Conservation (phyloP, 2,888 invertebrate genomes). For the Hemaris fuciformis region DNA sequence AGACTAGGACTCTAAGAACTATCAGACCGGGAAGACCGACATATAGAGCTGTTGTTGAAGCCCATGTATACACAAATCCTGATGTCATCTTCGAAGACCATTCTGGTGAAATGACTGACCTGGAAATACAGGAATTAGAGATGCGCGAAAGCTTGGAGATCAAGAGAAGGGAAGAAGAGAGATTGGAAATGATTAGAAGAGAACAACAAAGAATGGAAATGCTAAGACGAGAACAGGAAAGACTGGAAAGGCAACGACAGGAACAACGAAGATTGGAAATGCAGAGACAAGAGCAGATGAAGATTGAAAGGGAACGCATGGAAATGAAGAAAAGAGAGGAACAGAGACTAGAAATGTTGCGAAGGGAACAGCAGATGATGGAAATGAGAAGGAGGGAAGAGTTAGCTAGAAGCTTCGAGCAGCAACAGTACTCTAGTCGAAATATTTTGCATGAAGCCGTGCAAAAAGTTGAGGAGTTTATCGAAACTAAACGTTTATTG, state of each 20-base stretch:
- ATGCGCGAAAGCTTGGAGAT: not conserved
- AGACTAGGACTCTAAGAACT: constrained; percentile 31
- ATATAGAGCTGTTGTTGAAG: constrained; percentile 69
- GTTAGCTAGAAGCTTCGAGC: not conserved
- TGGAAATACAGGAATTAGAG: constrained; percentile 15
- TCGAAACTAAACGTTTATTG: constrained; percentile 28
- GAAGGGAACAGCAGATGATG: not conserved
- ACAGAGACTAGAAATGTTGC: not conserved
- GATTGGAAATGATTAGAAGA: not conserved
- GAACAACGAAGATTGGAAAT: not conserved
- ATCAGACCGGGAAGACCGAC: constrained; percentile 48
- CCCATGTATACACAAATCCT: constrained; percentile 70
- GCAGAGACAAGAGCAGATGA: not conserved
- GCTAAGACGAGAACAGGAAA: not conserved
- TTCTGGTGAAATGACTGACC: constrained; percentile 46
- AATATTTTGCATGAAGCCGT: constrained; percentile 20
- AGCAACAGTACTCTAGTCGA: not conserved
- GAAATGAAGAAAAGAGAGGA: constrained; percentile 1
- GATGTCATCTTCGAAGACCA: constrained; percentile 61
- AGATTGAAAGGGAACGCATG: constrained; percentile 17
- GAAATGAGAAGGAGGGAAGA: not conserved
- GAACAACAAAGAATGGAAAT: not conserved
- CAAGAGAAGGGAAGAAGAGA: not conserved
- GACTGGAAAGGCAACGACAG: not conserved
- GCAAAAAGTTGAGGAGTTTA: constrained; percentile 25